Percentiles rank a stretch among this genome's conserved stretches.
Conservation (phyloP, 2,113 vertebrate species). For the Podarcis raffonei region DNA sequence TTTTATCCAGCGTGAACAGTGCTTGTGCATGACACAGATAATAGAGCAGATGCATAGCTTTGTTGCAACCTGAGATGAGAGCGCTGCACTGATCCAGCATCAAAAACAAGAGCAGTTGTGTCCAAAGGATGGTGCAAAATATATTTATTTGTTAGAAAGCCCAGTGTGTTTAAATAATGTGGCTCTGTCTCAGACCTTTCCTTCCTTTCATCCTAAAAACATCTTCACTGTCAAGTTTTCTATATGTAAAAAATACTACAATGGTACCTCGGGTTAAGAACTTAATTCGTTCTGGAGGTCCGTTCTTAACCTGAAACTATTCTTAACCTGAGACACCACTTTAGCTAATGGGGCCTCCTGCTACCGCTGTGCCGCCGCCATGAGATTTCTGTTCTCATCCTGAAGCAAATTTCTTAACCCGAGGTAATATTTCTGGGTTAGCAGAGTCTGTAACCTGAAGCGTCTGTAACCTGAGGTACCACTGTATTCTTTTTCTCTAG, state of each 20-base stretch:
- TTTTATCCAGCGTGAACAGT: background rate
- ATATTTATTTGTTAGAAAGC: background rate
- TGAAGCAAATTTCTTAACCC: too few relatives aligned
- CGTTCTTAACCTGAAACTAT: too few relatives aligned
- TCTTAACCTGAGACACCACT: too few relatives aligned
- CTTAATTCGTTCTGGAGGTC: too few relatives aligned
- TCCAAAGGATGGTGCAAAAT: background rate
- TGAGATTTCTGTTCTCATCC: too few relatives aligned
- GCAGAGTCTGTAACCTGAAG: too few relatives aligned
- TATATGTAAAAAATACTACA: background rate
- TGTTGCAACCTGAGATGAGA: background rate
- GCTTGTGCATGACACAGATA: background rate
- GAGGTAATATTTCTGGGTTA: too few relatives aligned
- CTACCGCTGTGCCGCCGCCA: too few relatives aligned
- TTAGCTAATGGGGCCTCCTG: too few relatives aligned
- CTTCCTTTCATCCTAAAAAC: background rate
- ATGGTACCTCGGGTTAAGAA: too few relatives aligned
- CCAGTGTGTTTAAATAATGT: background rate
- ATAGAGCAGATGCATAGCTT: background rate
- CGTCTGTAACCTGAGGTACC: too few relatives aligned
- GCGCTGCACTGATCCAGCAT: background rate
- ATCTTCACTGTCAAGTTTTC: background rate
- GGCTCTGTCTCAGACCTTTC: background rate
- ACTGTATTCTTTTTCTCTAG: background rate
- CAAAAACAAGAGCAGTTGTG: background rate